Percentiles rank a stretch among this genome's conserved stretches.
phyloP scores from a whole-genome alignment of 2,797 vertebrate genomes.

The Remorina albescens region DNA sequence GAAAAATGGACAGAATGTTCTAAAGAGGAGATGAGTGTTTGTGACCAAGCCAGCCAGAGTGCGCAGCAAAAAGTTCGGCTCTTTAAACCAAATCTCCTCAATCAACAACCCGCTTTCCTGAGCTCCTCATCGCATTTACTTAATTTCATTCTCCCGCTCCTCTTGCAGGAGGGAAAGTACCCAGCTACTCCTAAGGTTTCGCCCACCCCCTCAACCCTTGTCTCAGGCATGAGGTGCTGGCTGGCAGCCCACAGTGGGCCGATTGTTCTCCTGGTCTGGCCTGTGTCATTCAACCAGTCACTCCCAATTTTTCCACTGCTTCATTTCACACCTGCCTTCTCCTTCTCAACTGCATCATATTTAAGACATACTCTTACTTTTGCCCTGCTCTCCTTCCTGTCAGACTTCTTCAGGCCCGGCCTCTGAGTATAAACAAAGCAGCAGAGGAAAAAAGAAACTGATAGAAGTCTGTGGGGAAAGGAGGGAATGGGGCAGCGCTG shows the following conservation, averaged over 20 bases:
- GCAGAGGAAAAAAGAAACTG: constrained; percentile 22
- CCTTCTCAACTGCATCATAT: constrained; percentile 19
- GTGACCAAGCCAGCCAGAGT: constrained; percentile 47
- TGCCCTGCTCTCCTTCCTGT: constrained; percentile 7
- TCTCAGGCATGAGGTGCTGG: constrained; percentile 12
- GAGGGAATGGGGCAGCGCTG: constrained; percentile 44
- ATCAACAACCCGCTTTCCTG: constrained; percentile 26
- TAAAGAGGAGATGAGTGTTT: constrained; percentile 54
- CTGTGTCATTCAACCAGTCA: constrained; percentile 5
- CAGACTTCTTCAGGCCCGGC: constrained; percentile 32
- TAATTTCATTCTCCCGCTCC: constrained; percentile 41
- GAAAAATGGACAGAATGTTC: constrained; percentile 82
- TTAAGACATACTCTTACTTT: constrained; percentile 15
- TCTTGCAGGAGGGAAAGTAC: constrained; percentile 48
- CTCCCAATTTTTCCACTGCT: constrained; percentile 5
- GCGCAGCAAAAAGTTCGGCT: constrained; percentile 45
- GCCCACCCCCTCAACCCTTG: background rate
- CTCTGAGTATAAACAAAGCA: constrained; percentile 57
- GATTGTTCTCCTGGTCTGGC: constrained; percentile 47
- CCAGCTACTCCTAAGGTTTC: constrained; percentile 12
- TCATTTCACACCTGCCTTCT: constrained; percentile 46
- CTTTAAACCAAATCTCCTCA: constrained; percentile 53
- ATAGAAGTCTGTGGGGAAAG: constrained; percentile 43
- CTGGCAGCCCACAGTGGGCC: constrained; percentile 48
- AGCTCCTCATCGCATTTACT: constrained; percentile 12